A percentile compares a stretch with the other conserved stretches of the same genome.
Conservation (phyloP, 1,140 invertebrate genomes). For the Leptoteleia sp. region DNA sequence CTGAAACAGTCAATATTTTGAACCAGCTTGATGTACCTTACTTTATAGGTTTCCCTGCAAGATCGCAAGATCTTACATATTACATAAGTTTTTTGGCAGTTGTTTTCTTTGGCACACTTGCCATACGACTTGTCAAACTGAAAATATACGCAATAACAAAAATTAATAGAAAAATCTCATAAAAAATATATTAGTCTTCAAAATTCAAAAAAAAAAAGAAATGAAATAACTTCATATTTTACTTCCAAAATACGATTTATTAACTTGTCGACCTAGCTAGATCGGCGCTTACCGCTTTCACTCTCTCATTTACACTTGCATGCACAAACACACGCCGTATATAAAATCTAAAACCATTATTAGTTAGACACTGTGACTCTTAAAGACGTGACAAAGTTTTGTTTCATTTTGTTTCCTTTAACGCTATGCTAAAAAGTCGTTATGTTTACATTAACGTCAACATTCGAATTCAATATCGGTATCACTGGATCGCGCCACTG, state of each 20-base stretch:
- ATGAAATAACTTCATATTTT: slow-evolving; percentile 33
- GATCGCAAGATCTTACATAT: no score
- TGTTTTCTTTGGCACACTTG: no score
- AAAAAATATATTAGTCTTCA: no score
- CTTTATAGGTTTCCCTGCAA: no score
- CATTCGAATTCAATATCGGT: slow-evolving; percentile 64
- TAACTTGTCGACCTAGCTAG: slow-evolving; percentile 73
- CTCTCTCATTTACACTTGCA: slow-evolving; percentile 45
- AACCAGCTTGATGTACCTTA: no score
- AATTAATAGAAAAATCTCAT: no score
- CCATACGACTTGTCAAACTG: no score
- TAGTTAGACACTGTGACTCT: slow-evolving; percentile 74
- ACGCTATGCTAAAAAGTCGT: slow-evolving; percentile 69
- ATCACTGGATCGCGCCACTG: slow-evolving; percentile 39
- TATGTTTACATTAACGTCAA: slow-evolving; percentile 68
- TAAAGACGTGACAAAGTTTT: slow-evolving; percentile 71
- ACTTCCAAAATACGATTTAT: slow-evolving; percentile 77
- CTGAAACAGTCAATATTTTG: no score
- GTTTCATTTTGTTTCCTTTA: slow-evolving; percentile 37
- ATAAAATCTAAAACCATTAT: slow-evolving; percentile 75
- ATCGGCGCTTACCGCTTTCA: slow-evolving; percentile 58
- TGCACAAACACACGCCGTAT: slow-evolving; percentile 58
- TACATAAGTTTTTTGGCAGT: no score
- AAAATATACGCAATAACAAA: no score
- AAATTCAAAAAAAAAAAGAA: no score